phyloP scores from a whole-genome alignment of 2,888 invertebrate genomes.

The Elegia similella region DNA sequence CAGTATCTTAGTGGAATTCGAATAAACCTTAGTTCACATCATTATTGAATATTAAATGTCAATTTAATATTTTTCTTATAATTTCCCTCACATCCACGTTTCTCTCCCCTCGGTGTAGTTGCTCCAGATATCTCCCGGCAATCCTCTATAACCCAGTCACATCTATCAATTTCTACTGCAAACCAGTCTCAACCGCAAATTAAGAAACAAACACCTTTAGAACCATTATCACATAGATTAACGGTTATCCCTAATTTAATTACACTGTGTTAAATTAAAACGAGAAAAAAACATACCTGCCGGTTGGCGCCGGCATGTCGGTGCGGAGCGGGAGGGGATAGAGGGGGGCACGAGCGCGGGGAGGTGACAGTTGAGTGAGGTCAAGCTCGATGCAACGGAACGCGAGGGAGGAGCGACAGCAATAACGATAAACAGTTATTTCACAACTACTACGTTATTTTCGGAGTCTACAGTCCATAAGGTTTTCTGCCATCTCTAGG shows the following conservation, averaged over 20 bases:
- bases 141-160: too few species aligned
- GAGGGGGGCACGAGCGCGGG: slow-evolving; percentile 24
- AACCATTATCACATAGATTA: slow-evolving; percentile 16
- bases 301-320: slow-evolving; percentile 67
- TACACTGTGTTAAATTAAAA: slow-evolving; percentile 28
- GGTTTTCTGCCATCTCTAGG: background rate
- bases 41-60: too few species aligned
- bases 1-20: too few species aligned
- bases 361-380: slow-evolving; percentile 52
- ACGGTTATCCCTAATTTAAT: slow-evolving; percentile 17
- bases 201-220: background rate
- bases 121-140: too few species aligned
- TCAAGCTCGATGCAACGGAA: slow-evolving; percentile 63
- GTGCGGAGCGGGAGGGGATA: slow-evolving; percentile 38
- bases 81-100: too few species aligned
- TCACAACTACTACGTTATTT: too few species aligned
- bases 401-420: slow-evolving; percentile 2
- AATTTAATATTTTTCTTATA: too few species aligned
- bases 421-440: slow-evolving; percentile 11
- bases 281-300: slow-evolving; percentile 41
- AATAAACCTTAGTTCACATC: too few species aligned
- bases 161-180: background rate
- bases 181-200: background rate
- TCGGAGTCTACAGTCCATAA: too few species aligned
- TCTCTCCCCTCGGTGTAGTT: too few species aligned